Conservation (phyloP, 2,888 invertebrate genomes). For the Epinotia brunnichana region DNA sequence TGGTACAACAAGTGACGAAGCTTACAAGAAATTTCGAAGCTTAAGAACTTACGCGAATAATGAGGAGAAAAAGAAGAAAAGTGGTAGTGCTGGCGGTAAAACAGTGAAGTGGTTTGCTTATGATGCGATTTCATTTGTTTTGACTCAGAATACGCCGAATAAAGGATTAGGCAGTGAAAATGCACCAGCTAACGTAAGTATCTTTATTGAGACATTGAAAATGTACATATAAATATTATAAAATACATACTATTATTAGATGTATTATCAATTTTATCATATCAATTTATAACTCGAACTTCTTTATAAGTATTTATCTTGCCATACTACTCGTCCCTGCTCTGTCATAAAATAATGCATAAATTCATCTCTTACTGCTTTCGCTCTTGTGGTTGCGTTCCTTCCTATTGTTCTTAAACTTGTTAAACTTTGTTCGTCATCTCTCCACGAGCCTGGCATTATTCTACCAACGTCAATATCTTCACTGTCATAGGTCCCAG, state of each 20-base stretch:
- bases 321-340: constrained; percentile 43
- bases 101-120: constrained; percentile 36
- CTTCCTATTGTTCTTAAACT: constrained; percentile 40
- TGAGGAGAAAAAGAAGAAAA: constrained; percentile 6
- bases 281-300: constrained; percentile 2
- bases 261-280: neutral
- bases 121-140: constrained; percentile 48
- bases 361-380: constrained; percentile 46
- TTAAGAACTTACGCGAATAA: neutral
- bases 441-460: constrained; percentile 25
- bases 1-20: constrained; percentile 9
- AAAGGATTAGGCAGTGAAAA: constrained; percentile 37
- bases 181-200: constrained; percentile 36
- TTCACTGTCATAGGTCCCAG: constrained; percentile 7
- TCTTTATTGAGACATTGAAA: constrained; percentile 25
- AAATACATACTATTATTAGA: constrained; percentile 10
- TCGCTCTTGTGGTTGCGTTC: constrained; percentile 44
- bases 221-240: constrained; percentile 20
- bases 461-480: constrained; percentile 13
- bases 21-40: constrained; percentile 15
- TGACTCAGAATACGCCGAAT: constrained; percentile 48
- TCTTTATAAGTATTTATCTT: constrained; percentile 38
- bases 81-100: constrained; percentile 13
- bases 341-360: constrained; percentile 46
- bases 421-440: constrained; percentile 36